Evolutionary conservation across 2,888 invertebrate genomes (phyloP).

Genomic region (Aphidoletes aphidimyza): DNA sequence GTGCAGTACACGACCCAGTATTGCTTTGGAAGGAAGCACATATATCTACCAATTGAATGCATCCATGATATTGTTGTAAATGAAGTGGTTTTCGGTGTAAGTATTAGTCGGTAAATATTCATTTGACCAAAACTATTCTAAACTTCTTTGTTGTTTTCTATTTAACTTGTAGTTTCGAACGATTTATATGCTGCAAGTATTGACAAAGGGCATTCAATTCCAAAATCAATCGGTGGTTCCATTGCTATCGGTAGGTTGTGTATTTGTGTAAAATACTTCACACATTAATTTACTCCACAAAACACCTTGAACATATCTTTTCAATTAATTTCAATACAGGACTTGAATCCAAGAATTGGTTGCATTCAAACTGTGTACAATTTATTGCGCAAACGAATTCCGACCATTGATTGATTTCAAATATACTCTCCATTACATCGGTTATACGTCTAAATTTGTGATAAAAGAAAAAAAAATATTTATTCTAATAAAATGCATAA

Average conservation of each 20-base stretch:
- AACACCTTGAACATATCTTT: slow-evolving; percentile 56
- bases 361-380: slow-evolving; percentile 64
- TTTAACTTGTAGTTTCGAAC: slow-evolving; percentile 63
- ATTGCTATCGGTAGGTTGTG: slow-evolving; percentile 63
- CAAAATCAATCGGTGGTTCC: slow-evolving; percentile 64
- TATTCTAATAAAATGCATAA: no score
- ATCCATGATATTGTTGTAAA: slow-evolving; percentile 66
- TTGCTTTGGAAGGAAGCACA: slow-evolving; percentile 61
- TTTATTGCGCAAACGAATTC: slow-evolving; percentile 56
- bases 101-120: slow-evolving; percentile 55
- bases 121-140: not conserved
- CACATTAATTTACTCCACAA: slow-evolving; percentile 40
- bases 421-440: no score
- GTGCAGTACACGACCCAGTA: slow-evolving; percentile 64
- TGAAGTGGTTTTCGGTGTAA: slow-evolving; percentile 67
- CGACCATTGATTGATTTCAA: not conserved
- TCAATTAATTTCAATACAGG: slow-evolving; percentile 60
- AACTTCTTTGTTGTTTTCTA: slow-evolving; percentile 53
- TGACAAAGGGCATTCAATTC: slow-evolving; percentile 64
- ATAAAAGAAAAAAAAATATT: not conserved
- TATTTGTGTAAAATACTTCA: not conserved
- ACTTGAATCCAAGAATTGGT: slow-evolving; percentile 63
- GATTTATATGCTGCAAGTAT: slow-evolving; percentile 64
- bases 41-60: slow-evolving; percentile 63
- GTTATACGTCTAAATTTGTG: no score